Evolutionary conservation across 1,140 invertebrate genomes (phyloP).

Genomic region (Cheumatopsyche charites): DNA sequence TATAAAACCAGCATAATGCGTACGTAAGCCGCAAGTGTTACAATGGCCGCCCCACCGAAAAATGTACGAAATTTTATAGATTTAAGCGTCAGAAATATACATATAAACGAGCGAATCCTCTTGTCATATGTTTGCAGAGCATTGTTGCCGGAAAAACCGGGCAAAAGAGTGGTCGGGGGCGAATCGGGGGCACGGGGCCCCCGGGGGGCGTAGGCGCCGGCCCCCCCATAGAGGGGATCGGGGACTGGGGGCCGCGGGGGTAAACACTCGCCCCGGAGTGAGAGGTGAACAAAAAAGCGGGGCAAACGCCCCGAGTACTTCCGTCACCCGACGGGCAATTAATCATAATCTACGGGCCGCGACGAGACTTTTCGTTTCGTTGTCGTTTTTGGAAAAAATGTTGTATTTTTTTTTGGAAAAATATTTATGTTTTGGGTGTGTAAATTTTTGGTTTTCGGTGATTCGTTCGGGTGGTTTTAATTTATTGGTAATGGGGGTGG

Average conservation of each 20-base stretch:
- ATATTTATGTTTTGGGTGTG: not conserved
- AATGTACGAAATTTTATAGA: conserved; percentile 41
- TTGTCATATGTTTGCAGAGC: conserved; percentile 49
- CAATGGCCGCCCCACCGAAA: conserved; percentile 22
- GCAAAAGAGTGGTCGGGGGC: conserved; percentile 33
- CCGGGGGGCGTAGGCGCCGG: not conserved
- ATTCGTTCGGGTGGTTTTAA: no score
- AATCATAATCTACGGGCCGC: conserved; percentile 19
- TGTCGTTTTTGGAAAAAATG: not conserved
- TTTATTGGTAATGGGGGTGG: no score
- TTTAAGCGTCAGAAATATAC: conserved; percentile 46
- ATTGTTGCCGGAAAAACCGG: conserved; percentile 48
- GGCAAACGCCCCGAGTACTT: conserved; percentile 43
- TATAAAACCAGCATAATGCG: no score
- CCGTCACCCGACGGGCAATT: conserved; percentile 27
- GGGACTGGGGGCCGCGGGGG: conserved; percentile 16
- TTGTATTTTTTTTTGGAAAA: not conserved
- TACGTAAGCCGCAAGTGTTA: not conserved
- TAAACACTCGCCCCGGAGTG: conserved; percentile 15
- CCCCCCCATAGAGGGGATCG: not conserved
- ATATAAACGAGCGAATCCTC: conserved; percentile 47
- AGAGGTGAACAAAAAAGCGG: conserved; percentile 44
- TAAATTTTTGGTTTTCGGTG: no score
- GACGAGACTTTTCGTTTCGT: no score
- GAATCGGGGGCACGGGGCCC: not conserved